Evolutionary conservation across 2,113 vertebrate genomes (phyloP).

Genomic region (Micromys minutus): DNA sequence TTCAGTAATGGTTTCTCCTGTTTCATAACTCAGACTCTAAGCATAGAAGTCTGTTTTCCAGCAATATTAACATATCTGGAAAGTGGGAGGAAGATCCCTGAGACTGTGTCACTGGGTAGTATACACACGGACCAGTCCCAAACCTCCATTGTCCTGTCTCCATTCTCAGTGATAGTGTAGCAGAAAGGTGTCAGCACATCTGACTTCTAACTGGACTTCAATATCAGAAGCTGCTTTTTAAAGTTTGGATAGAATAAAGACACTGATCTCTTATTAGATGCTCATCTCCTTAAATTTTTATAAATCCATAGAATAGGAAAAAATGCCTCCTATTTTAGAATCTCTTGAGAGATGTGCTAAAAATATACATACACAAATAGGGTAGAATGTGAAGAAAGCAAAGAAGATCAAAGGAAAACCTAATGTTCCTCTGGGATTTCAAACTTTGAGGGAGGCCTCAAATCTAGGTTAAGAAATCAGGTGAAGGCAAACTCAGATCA

Average conservation of each 20-base stretch:
- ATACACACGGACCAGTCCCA: not conserved
- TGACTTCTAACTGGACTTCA: not conserved
- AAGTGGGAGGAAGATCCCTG: not conserved
- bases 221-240: not conserved
- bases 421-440: conserved; percentile 50
- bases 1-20: not conserved
- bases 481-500: conserved; percentile 3
- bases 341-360: conserved; percentile 68
- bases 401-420: conserved; percentile 57
- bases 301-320: conserved; percentile 58
- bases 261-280: conserved; percentile 29
- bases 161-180: no score
- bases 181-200: not conserved
- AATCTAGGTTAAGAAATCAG: conserved; percentile 63
- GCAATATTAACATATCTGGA: conserved; percentile 36
- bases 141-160: not conserved
- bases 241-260: conserved; percentile 1
- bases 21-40: not conserved
- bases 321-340: conserved; percentile 63
- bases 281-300: conserved; percentile 40
- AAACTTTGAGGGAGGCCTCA: conserved; percentile 42
- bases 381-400: conserved; percentile 62
- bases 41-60: conserved; percentile 15
- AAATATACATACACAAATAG: conserved; percentile 70
- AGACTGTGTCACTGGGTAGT: no score